A percentile compares a stretch with the other conserved stretches of the same genome.
These are phyloP conservation scores for Clunio marinus DNA, from an alignment of 2,888 invertebrate species.

Conservation along the genomic window DNA sequence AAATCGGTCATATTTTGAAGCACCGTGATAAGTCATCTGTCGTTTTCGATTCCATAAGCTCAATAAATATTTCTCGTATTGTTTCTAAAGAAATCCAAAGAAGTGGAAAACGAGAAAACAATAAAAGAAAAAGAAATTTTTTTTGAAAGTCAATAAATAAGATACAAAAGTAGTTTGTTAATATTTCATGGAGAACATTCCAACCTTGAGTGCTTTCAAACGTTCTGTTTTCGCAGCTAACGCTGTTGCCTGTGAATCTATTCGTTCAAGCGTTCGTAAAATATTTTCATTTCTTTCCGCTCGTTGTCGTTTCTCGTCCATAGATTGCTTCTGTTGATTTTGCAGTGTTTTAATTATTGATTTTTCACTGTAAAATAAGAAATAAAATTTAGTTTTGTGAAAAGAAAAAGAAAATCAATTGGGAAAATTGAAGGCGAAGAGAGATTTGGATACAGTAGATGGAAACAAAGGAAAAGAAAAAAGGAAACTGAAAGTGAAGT, in stretches of 20 bases:
- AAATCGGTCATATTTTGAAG: constrained; percentile 1
- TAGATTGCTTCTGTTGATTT: constrained; percentile 49
- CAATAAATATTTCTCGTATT: constrained; percentile 37
- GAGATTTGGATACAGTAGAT: too few species aligned
- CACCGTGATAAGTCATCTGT: neutral
- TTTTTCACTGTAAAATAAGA: constrained; percentile 40
- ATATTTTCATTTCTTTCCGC: constrained; percentile 59
- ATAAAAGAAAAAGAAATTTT: neutral
- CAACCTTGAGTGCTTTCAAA: constrained; percentile 56
- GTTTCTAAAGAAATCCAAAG: constrained; percentile 11
- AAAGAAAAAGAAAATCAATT: too few species aligned
- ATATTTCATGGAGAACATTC: constrained; percentile 1
- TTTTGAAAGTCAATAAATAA: neutral
- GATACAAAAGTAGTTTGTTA: constrained; percentile 6
- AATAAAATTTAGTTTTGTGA: too few species aligned
- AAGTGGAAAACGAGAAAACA: neutral
- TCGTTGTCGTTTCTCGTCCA: constrained; percentile 58
- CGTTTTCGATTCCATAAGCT: constrained; percentile 8
- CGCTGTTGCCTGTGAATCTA: constrained; percentile 56
- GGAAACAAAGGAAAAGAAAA: neutral
- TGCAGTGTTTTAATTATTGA: constrained; percentile 46
- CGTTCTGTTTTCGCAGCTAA: constrained; percentile 59
- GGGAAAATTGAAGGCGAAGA: neutral
- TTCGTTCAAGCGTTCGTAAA: constrained; percentile 56
- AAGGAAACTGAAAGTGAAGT: neutral